phyloP scores from a whole-genome alignment of 2,888 invertebrate species.

The Hydrotaea cyrtoneurina region DNA sequence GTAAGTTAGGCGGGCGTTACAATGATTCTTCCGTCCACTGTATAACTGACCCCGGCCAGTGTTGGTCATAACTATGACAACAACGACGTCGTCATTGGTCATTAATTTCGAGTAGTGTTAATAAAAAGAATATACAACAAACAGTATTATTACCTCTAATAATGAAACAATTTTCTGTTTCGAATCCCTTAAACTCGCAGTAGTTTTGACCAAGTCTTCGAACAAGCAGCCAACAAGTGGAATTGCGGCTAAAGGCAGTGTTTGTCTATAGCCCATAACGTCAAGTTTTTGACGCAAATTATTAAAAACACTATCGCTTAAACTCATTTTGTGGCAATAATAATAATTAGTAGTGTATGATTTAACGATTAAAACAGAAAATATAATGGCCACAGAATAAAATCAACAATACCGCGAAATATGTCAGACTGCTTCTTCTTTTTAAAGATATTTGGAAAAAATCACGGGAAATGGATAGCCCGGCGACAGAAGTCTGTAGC shows the following conservation, averaged over 20 bases:
- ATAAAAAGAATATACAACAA: no score
- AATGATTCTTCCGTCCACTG: no score
- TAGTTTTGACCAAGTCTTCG: constrained; percentile 92
- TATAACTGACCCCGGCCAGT: no score
- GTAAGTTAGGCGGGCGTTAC: no score
- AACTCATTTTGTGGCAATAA: constrained; percentile 67
- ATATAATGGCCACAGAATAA: background rate
- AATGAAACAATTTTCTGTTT: constrained; percentile 88
- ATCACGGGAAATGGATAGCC: background rate
- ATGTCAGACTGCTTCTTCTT: background rate
- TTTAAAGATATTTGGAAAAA: background rate
- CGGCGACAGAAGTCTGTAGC: background rate
- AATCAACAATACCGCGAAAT: background rate
- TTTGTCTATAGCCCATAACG: constrained; percentile 90
- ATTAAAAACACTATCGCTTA: constrained; percentile 76
- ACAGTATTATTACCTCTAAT: constrained; percentile 82
- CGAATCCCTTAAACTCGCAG: constrained; percentile 91
- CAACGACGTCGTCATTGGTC: no score
- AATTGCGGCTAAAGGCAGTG: constrained; percentile 88
- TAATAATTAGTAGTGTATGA: background rate
- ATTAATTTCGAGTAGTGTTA: background rate
- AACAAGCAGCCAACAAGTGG: constrained; percentile 90
- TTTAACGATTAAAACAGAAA: background rate
- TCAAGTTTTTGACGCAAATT: constrained; percentile 86
- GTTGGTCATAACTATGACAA: no score